phyloP scores from a whole-genome alignment of 2,888 invertebrate genomes.

The Sycophila texana region DNA sequence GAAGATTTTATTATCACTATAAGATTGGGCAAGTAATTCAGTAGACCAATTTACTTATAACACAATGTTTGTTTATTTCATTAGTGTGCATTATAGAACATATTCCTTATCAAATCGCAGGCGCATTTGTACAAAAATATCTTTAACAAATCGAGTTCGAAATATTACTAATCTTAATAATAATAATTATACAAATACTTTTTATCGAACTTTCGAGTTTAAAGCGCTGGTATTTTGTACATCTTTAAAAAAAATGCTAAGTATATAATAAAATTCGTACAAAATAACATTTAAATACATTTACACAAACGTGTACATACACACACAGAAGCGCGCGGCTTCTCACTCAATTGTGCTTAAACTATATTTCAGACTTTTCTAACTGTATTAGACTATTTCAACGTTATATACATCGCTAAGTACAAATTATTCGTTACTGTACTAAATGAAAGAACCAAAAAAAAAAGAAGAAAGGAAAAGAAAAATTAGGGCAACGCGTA shows the following conservation, averaged over 20 bases:
- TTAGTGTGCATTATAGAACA: constrained; percentile 29
- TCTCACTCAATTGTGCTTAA: not conserved
- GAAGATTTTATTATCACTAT: not conserved
- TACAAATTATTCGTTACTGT: constrained; percentile 16
- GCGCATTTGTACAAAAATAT: constrained; percentile 52
- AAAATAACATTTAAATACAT: constrained; percentile 48
- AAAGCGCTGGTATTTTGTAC: constrained; percentile 43
- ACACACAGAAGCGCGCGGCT: not conserved
- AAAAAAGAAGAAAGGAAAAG: constrained; percentile 28
- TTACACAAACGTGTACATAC: constrained; percentile 17
- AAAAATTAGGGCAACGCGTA: not conserved
- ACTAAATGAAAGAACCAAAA: too few relatives aligned
- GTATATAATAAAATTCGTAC: constrained; percentile 43
- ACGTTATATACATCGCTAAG: constrained; percentile 35
- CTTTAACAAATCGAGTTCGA: constrained; percentile 37
- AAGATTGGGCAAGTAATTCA: constrained; percentile 6
- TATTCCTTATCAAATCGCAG: constrained; percentile 43
- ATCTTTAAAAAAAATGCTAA: constrained; percentile 42
- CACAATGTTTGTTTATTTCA: constrained; percentile 47
- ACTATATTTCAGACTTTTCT: constrained; percentile 54
- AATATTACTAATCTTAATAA: constrained; percentile 33
- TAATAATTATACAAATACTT: constrained; percentile 52
- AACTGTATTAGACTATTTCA: constrained; percentile 42
- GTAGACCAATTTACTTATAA: constrained; percentile 22
- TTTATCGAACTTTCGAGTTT: constrained; percentile 50